phyloP scores from a whole-genome alignment of 2,888 invertebrate genomes.

The Heterodera filipjevi region DNA sequence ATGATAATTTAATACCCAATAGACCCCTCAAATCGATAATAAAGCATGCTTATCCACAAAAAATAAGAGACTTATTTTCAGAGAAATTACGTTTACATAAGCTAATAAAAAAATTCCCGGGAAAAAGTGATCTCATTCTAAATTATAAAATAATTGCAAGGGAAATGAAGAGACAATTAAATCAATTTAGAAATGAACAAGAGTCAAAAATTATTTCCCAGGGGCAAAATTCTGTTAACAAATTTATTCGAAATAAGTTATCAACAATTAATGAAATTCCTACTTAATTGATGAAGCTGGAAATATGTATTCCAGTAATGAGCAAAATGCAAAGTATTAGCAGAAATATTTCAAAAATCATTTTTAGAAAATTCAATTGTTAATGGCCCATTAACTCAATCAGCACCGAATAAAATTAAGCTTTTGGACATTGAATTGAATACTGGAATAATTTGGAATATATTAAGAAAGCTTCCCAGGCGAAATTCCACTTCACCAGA shows the following conservation, averaged over 20 bases:
- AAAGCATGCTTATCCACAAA: background rate
- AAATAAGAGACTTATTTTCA: background rate
- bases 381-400: background rate
- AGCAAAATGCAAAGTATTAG: background rate
- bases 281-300: background rate
- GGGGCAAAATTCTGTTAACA: background rate
- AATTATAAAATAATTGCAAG: no score
- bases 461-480: background rate
- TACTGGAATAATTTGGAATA: conserved; percentile 3
- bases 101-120: background rate
- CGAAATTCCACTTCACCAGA: conserved; percentile 13
- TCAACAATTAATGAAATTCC: background rate
- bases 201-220: no score
- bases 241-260: background rate
- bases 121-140: no score
- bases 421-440: conserved; percentile 4
- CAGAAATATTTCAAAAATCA: background rate
- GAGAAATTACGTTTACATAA: background rate
- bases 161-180: no score
- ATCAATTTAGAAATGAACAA: no score
- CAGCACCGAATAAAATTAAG: background rate
- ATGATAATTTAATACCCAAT: background rate
- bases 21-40: background rate
- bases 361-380: background rate
- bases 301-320: background rate